Base-by-base conservation (phyloP, 92 coral and sea anemone species). In the Hydrozoanthus gracilis region DNA sequence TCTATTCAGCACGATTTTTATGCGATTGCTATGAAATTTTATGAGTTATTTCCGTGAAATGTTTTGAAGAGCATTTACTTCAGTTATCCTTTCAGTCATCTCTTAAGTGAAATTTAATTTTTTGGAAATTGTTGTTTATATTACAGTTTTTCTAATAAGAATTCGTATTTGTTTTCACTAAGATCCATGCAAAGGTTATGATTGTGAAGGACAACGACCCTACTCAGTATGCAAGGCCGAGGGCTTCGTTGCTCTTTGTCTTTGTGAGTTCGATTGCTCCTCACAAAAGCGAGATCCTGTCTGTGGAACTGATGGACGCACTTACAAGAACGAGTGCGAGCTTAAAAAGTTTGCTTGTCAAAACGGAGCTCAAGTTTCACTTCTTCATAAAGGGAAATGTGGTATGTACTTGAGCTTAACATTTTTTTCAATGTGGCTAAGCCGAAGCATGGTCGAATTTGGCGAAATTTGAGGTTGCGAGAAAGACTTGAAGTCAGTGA, bases 191-290 rank as follows among this genome's bases (percentile, higher is more conserved):
- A 15, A 54, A 3, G 51, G 56, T 35, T 77, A 77, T 35, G 67
- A 77, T 54, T 77, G 82, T n/a, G 82, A 77, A 54, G 82, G 82
- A 35, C 65, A 54, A 20, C 82, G 67, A 8, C 69, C 82, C 3
- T 77, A 77, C 20, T 77, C 82, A 6, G 68, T 77, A 9, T 77
- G 82, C 68, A 51, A 39, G 20, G 67, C 68, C 11, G 64, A 56
- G 3, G 69, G 82, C 9, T 51, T 11, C 9, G 7, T 35, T 20
- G 27, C 82, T n/a, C 35, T 6, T 11, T 77, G 82, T 20, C 13
- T 77, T 8, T 77, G 82, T 9, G 51, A 77, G 20, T 77, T 77
- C 27, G 51, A 56, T 14, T 77, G 82, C 16, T 77, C 82, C 10
- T 77, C 69, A 12, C 18, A 14, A 16, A 77, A 77, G 60, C 39